Conservation (phyloP, 2,888 invertebrate genomes). For the Drosophila kambysellisi region DNA sequence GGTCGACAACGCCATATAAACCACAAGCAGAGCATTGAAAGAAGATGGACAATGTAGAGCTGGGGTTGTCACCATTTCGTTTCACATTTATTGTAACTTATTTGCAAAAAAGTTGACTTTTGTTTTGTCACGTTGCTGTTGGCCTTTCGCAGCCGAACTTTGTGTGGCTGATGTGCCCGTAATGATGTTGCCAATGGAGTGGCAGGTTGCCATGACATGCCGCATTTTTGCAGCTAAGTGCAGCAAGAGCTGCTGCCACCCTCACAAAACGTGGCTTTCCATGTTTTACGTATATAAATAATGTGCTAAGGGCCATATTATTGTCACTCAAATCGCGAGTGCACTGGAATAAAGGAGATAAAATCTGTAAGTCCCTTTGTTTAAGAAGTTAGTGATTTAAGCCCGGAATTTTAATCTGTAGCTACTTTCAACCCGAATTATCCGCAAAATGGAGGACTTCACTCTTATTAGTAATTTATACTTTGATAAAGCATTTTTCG, state of each 20-base stretch:
- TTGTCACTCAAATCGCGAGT: conserved; percentile 7
- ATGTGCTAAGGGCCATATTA: conserved; percentile 44
- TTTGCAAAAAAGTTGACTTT: conserved; percentile 55
- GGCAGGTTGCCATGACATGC: conserved; percentile 33
- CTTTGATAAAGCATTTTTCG: not conserved
- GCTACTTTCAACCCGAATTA: not conserved
- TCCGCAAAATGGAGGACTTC: not conserved
- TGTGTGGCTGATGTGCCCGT: conserved; percentile 28
- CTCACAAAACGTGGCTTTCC: conserved; percentile 2
- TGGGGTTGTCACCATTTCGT: conserved; percentile 49
- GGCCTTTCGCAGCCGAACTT: conserved; percentile 16
- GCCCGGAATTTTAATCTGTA: not conserved
- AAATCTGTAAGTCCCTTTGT: not conserved
- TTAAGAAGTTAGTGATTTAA: not conserved
- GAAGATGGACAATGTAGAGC: not conserved
- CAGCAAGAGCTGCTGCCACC: conserved; percentile 12
- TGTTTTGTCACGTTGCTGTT: conserved; percentile 37
- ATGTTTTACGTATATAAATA: conserved; percentile 59
- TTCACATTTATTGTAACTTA: conserved; percentile 74
- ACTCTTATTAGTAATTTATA: not conserved
- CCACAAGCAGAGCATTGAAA: conserved; percentile 17
- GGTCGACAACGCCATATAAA: conserved; percentile 34
- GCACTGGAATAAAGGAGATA: not conserved
- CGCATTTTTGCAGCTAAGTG: conserved; percentile 35
- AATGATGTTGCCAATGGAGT: conserved; percentile 40